phyloP scores from a whole-genome alignment of 23 tunicate genomes.

The Diplosoma virens region DNA sequence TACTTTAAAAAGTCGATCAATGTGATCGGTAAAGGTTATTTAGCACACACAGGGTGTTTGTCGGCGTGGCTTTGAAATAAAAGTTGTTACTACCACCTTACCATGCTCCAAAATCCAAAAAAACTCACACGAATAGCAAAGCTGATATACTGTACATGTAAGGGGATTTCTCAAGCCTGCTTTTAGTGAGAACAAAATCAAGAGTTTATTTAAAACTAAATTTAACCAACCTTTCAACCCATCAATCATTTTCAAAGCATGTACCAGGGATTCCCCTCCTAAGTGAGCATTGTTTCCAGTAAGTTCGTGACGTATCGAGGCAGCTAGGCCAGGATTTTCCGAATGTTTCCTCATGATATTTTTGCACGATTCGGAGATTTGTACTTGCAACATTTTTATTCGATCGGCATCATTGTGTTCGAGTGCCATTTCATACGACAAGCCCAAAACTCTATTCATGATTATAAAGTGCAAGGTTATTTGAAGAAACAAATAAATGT shows the following conservation, averaged over 20 bases:
- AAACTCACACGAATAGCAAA: no score
- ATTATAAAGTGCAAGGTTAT: no score
- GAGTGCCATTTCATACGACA: neutral
- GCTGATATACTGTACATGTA: no score
- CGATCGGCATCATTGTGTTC: neutral
- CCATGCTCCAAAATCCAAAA: no score
- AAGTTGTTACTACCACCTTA: no score
- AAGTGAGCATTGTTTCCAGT: neutral
- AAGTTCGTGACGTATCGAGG: conserved; percentile 51
- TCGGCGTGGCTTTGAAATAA: no score
- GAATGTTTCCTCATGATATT: conserved; percentile 63
- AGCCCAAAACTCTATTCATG: neutral
- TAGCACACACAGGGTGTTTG: no score
- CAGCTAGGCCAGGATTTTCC: conserved; percentile 47
- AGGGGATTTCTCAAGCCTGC: neutral
- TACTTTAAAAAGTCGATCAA: no score
- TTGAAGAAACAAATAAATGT: no score
- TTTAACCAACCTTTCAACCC: conserved; percentile 35
- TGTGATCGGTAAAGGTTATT: no score
- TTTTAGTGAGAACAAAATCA: neutral
- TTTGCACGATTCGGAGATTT: conserved; percentile 57
- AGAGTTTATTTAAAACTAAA: no score
- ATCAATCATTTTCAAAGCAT: conserved; percentile 44
- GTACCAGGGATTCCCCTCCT: neutral
- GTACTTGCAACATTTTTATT: conserved; percentile 15